Evolutionary conservation across 2,888 invertebrate genomes (phyloP), one percentile per base, ranked within the genome.

Genomic region (Tiphia femorata): DNA sequence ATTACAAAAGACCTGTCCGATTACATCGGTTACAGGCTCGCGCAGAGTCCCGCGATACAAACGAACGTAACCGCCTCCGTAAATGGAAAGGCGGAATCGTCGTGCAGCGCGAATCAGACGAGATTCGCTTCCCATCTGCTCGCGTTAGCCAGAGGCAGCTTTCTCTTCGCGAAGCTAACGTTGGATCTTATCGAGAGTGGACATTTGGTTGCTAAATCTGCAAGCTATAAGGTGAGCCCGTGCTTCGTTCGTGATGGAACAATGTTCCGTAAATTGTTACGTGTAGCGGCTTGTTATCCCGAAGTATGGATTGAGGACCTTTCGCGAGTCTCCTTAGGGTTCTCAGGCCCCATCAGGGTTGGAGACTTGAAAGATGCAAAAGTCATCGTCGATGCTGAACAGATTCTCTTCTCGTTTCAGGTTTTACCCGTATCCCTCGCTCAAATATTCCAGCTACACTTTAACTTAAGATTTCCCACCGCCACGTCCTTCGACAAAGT

Each of bases 181-280:
- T 86, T 98, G 66, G 97, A 98, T 85, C 88, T 98, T 68, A 90
- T 98, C 67, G 96, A 97, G 82, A 89, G 91, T 73, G 97, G 97
- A 38, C 93, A 95, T 77, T 88, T 98, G 63, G 96, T 97, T 12
- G 91, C 96, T 30, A 97, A 97, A 84, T 96, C 96, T 3, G 91
- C 95, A 0, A 95, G 95, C 79, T 97, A 96, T 82, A 97, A 97
- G 86, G 94, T 84, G 49, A 42, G 54, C 41, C 19, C 27, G 7
- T n/a, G n/a, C n/a, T n/a, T n/a, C n/a, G n/a, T n/a, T n/a, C n/a
- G n/a, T n/a, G 4, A 1, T 23, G 23, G 33, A 19, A 14, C 3
- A 30, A 41, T 47, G 29, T 7, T 8, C 1, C 3, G 14, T 42
- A 49, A 42, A n/a, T n/a, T n/a, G n/a, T 10, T 0, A 27, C 5